Evolutionary conservation across 2,888 invertebrate genomes (phyloP).

Genomic region (Unio pictorum): DNA sequence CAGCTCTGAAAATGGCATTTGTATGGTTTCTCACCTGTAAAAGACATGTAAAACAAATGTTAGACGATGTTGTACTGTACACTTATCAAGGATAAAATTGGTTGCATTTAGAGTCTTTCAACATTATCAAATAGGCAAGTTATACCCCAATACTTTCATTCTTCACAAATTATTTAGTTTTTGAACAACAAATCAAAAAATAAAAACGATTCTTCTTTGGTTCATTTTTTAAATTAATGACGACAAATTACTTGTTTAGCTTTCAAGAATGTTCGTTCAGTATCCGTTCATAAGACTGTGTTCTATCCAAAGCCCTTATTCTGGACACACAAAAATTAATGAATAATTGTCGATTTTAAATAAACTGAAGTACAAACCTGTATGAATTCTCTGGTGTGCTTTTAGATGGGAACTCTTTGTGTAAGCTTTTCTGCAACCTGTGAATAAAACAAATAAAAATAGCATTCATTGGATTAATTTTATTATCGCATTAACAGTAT

Average conservation of each 20-base stretch:
- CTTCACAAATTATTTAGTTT: too few species aligned
- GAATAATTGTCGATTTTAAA: background rate
- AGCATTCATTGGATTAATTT: background rate
- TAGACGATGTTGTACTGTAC: background rate
- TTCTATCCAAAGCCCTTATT: background rate
- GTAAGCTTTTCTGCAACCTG: constrained; percentile 97
- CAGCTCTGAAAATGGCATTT: constrained; percentile 76
- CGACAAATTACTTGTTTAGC: background rate
- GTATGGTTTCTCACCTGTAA: constrained; percentile 76
- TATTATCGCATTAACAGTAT: too few species aligned
- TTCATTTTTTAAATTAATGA: too few species aligned
- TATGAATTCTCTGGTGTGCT: constrained; percentile 97
- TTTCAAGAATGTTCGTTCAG: background rate
- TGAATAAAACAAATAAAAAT: constrained; percentile 68
- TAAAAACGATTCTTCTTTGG: too few species aligned
- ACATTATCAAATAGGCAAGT: too few species aligned
- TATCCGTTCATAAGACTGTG: background rate
- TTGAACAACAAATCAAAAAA: too few species aligned
- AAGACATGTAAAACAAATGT: constrained; percentile 9
- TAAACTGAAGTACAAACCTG: constrained; percentile 79
- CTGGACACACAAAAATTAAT: background rate
- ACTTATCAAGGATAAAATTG: too few species aligned
- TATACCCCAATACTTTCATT: too few species aligned
- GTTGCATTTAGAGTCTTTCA: too few species aligned
- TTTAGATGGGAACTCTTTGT: constrained; percentile 98